Base-by-base conservation (phyloP, 2,888 invertebrate genomes). In the Pterostichus niger region DNA sequence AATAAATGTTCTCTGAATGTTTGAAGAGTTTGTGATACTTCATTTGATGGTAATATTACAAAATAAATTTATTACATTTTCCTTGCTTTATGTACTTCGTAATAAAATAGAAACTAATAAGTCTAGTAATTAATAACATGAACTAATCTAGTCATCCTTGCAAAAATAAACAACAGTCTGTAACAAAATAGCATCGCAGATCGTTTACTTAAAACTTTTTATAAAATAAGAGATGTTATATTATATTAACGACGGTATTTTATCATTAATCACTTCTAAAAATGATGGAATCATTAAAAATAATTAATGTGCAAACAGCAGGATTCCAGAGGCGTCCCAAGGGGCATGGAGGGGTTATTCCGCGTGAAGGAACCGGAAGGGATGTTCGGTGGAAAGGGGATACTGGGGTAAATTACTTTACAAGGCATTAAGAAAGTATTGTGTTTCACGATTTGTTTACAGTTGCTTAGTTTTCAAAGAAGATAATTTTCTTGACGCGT, bases 201-300 rank as follows among this genome's bases (percentile, higher is more conserved):
- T 64, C 64, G 33, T 71, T 71, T 71, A 71, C 71, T 44, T 44
- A 44, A 64, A 31, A 71, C 17, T 68, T 46, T 71, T 71, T 71
- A 17, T 17, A 71, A 35, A 71, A 71, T 71, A 71, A 71, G 44
- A 71, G 68, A 68, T 35, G 68, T 35, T 44, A 13, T 71, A 44
- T 44, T 71, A 71, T 10, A 71, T 71, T 64, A 71, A 71, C 46
- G 46, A 13, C 40, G 46, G 44, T 68, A 35, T 71, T 64, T 44
- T 11, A 54, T 54, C 76, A 76, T 76, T 76, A 76, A 76, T 76
- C 76, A 76, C 54, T 33, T 11, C 76, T 76, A 52, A 76, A 76
- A 76, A 78, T 78, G 78, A 78, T 78, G 59, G 78, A 78, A 78
- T 78, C 78, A 78, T 78, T 78, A 78, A 78, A 78, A 78, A 78